Base-by-base conservation (phyloP, 2,797 vertebrate genomes). In the Clarias laeviceps region DNA sequence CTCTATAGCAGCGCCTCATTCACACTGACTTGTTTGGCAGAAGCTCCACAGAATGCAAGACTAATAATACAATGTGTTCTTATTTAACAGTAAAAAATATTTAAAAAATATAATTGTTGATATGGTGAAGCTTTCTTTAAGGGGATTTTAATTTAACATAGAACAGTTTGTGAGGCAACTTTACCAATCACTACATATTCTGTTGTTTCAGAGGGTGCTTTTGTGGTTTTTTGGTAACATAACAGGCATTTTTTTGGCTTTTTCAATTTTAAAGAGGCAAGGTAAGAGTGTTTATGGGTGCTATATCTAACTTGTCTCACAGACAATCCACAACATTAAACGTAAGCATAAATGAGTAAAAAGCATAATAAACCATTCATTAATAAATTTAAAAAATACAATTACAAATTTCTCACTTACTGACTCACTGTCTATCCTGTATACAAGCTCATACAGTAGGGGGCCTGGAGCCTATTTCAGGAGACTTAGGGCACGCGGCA, bases 1-100 rank as follows among this genome's bases (percentile, higher is more conserved):
- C 34, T 59, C 56, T 61, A 61, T 78, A 59, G 74, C 56, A 61
- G 37, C 74, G 34, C 9, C 54, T 57, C 73, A 76, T 76, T 76
- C 54, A 76, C 17, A 57, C 20, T 18, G 27, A 57, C 27, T 56
- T 27, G 70, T 50, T 14, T 29, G 45, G 15, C 7, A 32, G 73
- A 76, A 76, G 27, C 27, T 7, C 14, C 50, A 34, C 29, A 22
- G 57, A 77, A 77, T 78, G 20, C 74, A 78, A 77, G 50, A 8
- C 45, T 32, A 76, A 29, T 32, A 59, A 59, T 59, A 34, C 34
- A 57, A 22, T 12, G 29, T 34, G 27, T 32, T 59, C 27, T 22
- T 76, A 56, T 56, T 57, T 17, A 57, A 56, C 1, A 29, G 20
- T 8, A 29, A 27, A 34, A 50, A 73, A 8, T 5, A 17, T 59